Percentiles rank a stretch among this genome's conserved stretches.
These are phyloP conservation scores for Acronicta leporina DNA, from an alignment of 2,888 invertebrate genomes.

Conservation along the genomic window DNA sequence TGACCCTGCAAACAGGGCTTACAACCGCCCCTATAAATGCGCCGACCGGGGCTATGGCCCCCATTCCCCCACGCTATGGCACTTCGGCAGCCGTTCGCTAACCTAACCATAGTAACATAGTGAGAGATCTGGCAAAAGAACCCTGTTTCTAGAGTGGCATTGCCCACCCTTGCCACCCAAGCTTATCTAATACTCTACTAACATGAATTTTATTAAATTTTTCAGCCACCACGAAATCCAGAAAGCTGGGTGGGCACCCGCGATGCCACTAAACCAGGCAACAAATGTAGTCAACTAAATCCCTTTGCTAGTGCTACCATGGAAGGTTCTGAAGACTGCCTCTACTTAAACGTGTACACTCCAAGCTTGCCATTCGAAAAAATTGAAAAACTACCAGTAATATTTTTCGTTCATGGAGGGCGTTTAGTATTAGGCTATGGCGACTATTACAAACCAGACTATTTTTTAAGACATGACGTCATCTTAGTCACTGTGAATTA, in stretches of 20 bases:
- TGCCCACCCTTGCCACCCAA: too few relatives aligned
- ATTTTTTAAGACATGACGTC: conserved; percentile 73
- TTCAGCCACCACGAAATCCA: conserved; percentile 76
- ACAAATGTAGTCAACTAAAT: conserved; percentile 81
- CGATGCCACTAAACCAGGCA: conserved; percentile 80
- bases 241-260: conserved; percentile 72
- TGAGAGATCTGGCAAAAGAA: too few relatives aligned
- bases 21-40: too few relatives aligned
- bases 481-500: conserved; percentile 81
- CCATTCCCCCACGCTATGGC: too few relatives aligned
- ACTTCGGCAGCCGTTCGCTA: too few relatives aligned
- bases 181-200: too few relatives aligned
- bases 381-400: conserved; percentile 78
- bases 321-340: conserved; percentile 91
- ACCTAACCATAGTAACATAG: too few relatives aligned
- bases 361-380: conserved; percentile 84
- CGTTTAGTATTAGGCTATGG: conserved; percentile 87
- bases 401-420: conserved; percentile 90
- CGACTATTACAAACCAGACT: conserved; percentile 81
- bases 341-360: conserved; percentile 91
- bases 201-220: conserved; percentile 18
- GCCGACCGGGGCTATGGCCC: too few relatives aligned
- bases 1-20: too few relatives aligned
- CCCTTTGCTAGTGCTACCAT: conserved; percentile 74
- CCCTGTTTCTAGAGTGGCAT: too few relatives aligned